Percentiles rank a stretch among this genome's conserved stretches.
Conservation (phyloP, 2,113 vertebrate species). For the Tretioscincus oriximinensis region DNA sequence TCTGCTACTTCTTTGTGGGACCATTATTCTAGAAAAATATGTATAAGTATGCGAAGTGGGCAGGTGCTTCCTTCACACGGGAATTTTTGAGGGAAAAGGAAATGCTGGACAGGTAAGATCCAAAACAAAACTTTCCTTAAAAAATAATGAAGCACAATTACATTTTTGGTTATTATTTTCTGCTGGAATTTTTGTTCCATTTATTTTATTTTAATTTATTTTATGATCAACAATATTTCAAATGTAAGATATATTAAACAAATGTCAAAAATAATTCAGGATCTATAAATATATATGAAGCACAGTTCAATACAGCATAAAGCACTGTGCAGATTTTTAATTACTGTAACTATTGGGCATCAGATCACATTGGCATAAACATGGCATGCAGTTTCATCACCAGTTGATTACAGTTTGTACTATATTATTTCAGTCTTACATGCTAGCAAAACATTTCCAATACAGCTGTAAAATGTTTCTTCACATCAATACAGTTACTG, state of each 20-base stretch:
- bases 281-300: background rate
- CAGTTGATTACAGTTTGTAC: background rate
- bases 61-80: too few relatives aligned
- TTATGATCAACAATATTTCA: background rate
- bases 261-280: background rate
- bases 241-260: background rate
- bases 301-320: slow-evolving; percentile 15
- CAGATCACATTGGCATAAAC: background rate
- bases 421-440: background rate
- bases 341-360: background rate
- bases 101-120: too few relatives aligned
- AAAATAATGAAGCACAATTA: background rate
- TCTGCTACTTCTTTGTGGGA: too few relatives aligned
- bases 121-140: background rate
- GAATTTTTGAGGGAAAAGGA: background rate
- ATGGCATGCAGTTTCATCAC: slow-evolving; percentile 14
- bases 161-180: background rate
- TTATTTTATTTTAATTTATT: background rate
- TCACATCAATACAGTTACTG: background rate
- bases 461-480: background rate
- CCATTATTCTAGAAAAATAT: too few relatives aligned
- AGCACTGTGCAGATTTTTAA: background rate
- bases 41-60: too few relatives aligned
- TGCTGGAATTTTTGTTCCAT: background rate
- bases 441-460: background rate